Percentiles rank a stretch among this genome's conserved stretches.
These are phyloP conservation scores for Nasonia giraulti DNA, from an alignment of 1,140 invertebrate genomes.

Conservation along the genomic window DNA sequence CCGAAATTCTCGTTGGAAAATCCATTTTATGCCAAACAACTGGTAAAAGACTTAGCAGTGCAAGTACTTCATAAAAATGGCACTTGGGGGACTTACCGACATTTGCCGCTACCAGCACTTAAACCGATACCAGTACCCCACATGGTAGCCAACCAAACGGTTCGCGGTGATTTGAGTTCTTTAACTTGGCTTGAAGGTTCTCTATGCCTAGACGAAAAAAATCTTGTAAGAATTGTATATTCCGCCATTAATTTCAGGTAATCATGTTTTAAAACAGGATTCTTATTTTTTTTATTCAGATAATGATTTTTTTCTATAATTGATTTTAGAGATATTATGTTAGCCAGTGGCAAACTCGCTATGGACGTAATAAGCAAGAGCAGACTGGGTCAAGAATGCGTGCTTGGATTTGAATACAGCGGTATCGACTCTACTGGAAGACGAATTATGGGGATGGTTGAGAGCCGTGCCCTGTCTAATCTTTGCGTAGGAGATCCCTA, in stretches of 20 bases:
- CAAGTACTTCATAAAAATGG: constrained; percentile 77
- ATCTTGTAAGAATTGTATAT: no score
- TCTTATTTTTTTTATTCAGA: no score
- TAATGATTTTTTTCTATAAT: not conserved
- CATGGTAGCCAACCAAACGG: constrained; percentile 74
- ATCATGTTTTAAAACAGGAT: no score
- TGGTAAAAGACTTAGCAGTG: no score
- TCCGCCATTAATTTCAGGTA: no score
- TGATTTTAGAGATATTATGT: constrained; percentile 83
- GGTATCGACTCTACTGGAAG: constrained; percentile 73
- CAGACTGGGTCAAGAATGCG: constrained; percentile 71
- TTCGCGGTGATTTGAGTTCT: constrained; percentile 88
- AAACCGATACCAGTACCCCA: no score
- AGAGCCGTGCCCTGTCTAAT: no score
- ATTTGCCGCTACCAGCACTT: constrained; percentile 75
- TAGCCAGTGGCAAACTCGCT: constrained; percentile 81
- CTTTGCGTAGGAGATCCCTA: constrained; percentile 70
- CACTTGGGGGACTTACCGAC: constrained; percentile 87
- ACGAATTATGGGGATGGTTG: no score
- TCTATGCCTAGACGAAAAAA: no score
- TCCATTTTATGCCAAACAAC: constrained; percentile 79
- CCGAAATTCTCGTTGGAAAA: constrained; percentile 77
- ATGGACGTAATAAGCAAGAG: constrained; percentile 76
- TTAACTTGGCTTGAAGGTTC: constrained; percentile 87
- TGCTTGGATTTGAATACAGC: constrained; percentile 85